A percentile compares a stretch with the other conserved stretches of the same genome.
These are phyloP conservation scores for Sipha flava DNA, from an alignment of 1,140 invertebrate genomes.

Conservation along the genomic window DNA sequence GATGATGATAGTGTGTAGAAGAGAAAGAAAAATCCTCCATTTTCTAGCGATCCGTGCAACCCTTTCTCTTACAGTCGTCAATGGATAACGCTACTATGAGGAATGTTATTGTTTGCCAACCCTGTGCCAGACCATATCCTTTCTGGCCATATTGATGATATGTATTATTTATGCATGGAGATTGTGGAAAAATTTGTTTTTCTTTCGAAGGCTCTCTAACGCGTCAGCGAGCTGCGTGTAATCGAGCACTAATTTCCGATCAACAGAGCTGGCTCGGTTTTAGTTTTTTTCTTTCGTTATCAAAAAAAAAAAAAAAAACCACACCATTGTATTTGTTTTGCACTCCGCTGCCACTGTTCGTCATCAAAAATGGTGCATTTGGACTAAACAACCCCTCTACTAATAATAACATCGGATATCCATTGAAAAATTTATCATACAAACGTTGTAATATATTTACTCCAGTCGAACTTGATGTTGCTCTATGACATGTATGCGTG, in stretches of 20 bases:
- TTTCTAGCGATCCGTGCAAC: neutral
- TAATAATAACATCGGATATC: neutral
- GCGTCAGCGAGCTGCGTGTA: neutral
- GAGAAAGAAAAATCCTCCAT: neutral
- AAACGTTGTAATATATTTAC: neutral
- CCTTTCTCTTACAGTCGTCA: neutral
- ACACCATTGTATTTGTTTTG: neutral
- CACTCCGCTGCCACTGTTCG: neutral
- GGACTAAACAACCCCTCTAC: neutral
- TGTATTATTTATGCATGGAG: neutral
- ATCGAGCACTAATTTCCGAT: neutral
- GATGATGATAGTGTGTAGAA: neutral
- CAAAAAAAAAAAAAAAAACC: neutral
- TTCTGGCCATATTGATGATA: neutral
- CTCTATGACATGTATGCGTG: neutral
- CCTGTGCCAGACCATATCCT: neutral
- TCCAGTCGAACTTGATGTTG: neutral
- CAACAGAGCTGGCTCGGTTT: neutral
- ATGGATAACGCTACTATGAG: neutral
- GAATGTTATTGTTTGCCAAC: constrained; percentile 1
- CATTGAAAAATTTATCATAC: neutral
- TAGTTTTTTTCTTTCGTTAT: neutral
- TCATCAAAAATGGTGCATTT: neutral
- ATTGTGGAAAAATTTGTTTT: neutral
- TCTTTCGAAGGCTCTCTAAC: neutral